These are phyloP conservation scores for Scaptodrosophila latifasciaeformis DNA, from an alignment of 2,888 invertebrate genomes.

Conservation along the genomic window DNA sequence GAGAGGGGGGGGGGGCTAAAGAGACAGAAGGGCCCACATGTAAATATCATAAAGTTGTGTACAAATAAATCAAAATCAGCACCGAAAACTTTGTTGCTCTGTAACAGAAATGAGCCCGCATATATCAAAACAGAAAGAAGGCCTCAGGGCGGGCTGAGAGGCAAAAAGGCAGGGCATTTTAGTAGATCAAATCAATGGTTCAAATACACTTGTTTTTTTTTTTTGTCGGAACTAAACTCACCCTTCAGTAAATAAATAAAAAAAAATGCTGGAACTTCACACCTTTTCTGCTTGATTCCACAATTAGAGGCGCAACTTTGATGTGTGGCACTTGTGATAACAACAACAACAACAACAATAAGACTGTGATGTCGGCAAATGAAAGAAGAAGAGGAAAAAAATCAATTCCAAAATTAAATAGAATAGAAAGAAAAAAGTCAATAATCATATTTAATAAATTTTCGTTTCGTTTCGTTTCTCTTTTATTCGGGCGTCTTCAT, in stretches of 20 bases:
- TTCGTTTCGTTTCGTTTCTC: conserved; percentile 10
- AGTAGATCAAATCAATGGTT: too few species aligned
- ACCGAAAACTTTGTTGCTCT: conserved; percentile 6
- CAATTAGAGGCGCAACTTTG: conserved; percentile 37
- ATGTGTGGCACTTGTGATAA: conserved; percentile 33
- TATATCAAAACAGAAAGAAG: conserved; percentile 36
- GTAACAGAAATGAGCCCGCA: conserved; percentile 57
- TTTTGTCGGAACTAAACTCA: too few species aligned
- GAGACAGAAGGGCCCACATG: conserved; percentile 28
- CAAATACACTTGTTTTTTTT: conserved; percentile 58
- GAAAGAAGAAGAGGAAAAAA: conserved; percentile 4
- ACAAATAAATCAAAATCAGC: conserved; percentile 55
- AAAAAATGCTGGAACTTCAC: conserved; percentile 22
- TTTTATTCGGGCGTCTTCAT: not conserved
- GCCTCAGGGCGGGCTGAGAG: too few species aligned
- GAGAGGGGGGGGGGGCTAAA: not conserved
- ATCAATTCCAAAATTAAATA: conserved; percentile 9
- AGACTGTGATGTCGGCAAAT: conserved; percentile 10
- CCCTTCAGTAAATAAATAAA: too few species aligned
- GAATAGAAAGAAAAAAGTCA: conserved; percentile 31
- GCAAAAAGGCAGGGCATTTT: too few species aligned
- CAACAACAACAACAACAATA: conserved; percentile 26
- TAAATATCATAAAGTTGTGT: conserved; percentile 61
- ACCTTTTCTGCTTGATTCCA: not conserved
- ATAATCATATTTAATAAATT: conserved; percentile 50